Base-by-base conservation (phyloP, 1,140 invertebrate species). In the Neodiprion virginianus region DNA sequence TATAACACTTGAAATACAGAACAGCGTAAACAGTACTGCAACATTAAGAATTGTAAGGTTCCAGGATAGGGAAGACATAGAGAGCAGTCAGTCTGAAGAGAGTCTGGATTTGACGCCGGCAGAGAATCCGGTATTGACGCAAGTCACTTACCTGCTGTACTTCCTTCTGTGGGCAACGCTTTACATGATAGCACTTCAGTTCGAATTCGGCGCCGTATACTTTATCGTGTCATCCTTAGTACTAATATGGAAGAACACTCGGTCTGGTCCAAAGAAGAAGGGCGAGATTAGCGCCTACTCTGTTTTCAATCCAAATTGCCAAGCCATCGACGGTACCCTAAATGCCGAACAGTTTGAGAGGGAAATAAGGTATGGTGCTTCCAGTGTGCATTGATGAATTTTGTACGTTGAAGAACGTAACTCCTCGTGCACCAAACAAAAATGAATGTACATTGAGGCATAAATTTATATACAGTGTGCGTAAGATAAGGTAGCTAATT, bases 231-330 rank as follows among this genome's bases (percentile, higher is more conserved):
- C 96, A 8, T 86, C 91, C 0, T 89, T 99, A 69, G 82, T 95
- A 79, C 91, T 95, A 23, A 95, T 99, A 68, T 98, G 92, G 83
- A 88, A 92, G 0, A 99, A 97, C 84, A 97, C 96, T 50, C 88
- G 95, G 68, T 94, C 94, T 5, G 88, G 90, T 9, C 91, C 91
- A 21, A 95, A 91, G 83, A 92, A 90, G 73, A 86, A 85, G 67
- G 93, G 93, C 50, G 96, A 97, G 91, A 85, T 95, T 0, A 99
- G 96, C 89, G 97, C 98, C 0, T 99, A 99, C 86, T 99, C 97
- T 72, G 98, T 99, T 0, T 99, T 99, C 84, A 99, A 99, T 91
- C 93, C 94, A 76, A 93, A 98, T 81, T 99, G 96, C 89, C 92
- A 96, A 84, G 92, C 95, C 71, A 95, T 99, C 76, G 94, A 98